Evolutionary conservation across 2,888 invertebrate species (phyloP).

Genomic region (Torymus auratus): DNA sequence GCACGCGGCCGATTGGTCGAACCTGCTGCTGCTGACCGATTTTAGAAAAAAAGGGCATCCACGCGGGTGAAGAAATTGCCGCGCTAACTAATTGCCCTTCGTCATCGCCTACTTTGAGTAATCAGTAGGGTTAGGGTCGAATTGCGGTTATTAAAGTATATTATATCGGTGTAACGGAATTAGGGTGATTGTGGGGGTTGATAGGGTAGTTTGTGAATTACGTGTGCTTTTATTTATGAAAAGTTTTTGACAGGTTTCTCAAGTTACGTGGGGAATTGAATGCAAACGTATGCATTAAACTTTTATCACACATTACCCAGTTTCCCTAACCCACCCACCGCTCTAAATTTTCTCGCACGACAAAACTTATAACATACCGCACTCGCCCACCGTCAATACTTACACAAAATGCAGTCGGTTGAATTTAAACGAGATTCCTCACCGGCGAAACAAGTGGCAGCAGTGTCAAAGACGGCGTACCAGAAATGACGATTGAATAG

Average conservation of each 20-base stretch:
- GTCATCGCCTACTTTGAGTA: slow-evolving; percentile 28
- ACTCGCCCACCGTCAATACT: no score
- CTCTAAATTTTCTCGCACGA: no score
- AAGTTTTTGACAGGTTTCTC: no score
- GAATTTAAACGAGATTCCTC: slow-evolving; percentile 13
- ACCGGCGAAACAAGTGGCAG: not conserved
- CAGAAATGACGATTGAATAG: not conserved
- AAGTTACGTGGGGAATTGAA: no score
- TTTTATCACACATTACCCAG: no score
- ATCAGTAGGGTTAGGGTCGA: not conserved
- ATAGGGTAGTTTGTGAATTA: no score
- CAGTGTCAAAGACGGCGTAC: not conserved
- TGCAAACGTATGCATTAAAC: no score
- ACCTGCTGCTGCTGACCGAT: slow-evolving; percentile 49
- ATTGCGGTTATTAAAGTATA: slow-evolving; percentile 22
- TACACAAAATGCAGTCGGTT: no score
- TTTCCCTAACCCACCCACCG: no score
- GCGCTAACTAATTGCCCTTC: slow-evolving; percentile 33
- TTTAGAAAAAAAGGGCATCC: slow-evolving; percentile 29
- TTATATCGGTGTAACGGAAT: not conserved
- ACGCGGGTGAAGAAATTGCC: not conserved
- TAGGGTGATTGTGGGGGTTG: no score
- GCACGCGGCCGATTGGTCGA: slow-evolving; percentile 44
- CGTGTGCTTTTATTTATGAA: no score
- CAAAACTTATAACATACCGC: no score